Evolutionary conservation across 2,113 vertebrate genomes (phyloP).

Genomic region (Myotis lucifugus): DNA sequence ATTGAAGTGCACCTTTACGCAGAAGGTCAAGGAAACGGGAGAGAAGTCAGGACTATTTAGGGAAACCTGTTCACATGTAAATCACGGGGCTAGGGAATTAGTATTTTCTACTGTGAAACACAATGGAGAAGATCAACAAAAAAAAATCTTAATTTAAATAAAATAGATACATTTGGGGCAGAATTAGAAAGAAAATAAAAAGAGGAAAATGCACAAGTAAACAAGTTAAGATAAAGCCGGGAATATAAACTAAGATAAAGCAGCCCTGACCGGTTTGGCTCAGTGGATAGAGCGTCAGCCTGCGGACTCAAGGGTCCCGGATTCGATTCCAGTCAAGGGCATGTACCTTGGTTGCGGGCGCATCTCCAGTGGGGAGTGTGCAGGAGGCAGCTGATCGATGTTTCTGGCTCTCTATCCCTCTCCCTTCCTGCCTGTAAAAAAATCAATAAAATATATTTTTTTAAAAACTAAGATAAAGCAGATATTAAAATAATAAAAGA

Average conservation of each 20-base stretch:
- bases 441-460: too few species aligned
- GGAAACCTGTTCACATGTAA: background rate
- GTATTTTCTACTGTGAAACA: background rate
- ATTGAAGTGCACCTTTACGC: background rate
- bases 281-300: too few species aligned
- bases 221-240: background rate
- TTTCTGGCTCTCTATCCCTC: too few species aligned
- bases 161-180: background rate
- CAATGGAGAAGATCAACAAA: background rate
- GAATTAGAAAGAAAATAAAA: background rate
- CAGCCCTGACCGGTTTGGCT: background rate
- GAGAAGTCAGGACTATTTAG: background rate
- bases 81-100: background rate
- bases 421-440: too few species aligned
- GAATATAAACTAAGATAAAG: background rate
- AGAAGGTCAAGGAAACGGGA: background rate
- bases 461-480: background rate
- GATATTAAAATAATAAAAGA: background rate
- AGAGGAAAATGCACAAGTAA: background rate
- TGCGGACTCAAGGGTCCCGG: too few species aligned
- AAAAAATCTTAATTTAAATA: constrained; percentile 1
- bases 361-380: too few species aligned
- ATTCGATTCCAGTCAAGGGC: too few species aligned
- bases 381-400: too few species aligned
- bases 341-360: too few species aligned